These are phyloP conservation scores for Empis livida DNA, from an alignment of 2,888 invertebrate genomes.

Conservation along the genomic window DNA sequence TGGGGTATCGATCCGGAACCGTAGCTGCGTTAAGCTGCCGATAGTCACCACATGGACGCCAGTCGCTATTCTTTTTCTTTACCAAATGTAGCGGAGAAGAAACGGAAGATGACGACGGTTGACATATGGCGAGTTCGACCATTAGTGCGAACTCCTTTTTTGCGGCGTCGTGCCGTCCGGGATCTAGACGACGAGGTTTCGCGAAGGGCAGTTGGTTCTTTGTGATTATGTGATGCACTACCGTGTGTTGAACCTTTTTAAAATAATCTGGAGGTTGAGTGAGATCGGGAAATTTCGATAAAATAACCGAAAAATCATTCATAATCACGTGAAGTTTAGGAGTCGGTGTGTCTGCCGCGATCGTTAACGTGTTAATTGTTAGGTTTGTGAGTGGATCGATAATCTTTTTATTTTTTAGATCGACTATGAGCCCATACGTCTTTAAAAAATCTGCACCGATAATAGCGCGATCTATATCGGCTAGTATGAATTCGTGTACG, in stretches of 20 bases:
- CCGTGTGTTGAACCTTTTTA: background rate
- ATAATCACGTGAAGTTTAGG: background rate
- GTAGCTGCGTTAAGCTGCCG: conserved; percentile 4
- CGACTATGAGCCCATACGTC: background rate
- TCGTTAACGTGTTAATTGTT: background rate
- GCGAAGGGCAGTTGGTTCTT: background rate
- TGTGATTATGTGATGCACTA: background rate
- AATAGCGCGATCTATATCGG: background rate
- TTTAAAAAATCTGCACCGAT: background rate
- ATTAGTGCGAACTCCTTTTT: conserved; percentile 3
- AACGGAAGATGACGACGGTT: conserved; percentile 2
- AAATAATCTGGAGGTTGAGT: background rate
- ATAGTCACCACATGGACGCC: conserved; percentile 6
- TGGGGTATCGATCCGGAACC: conserved; percentile 4
- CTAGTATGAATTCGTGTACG: background rate
- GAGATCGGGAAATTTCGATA: background rate
- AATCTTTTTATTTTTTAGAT: background rate
- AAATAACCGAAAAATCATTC: background rate
- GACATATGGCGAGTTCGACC: conserved; percentile 5
- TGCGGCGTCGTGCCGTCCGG: background rate
- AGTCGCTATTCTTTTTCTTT: background rate
- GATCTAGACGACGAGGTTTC: background rate
- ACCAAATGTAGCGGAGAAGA: conserved; percentile 3
- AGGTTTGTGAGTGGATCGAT: background rate
- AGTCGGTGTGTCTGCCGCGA: background rate